These are phyloP conservation scores for Pagrus major DNA, from an alignment of 2,113 vertebrate species.

Conservation along the genomic window DNA sequence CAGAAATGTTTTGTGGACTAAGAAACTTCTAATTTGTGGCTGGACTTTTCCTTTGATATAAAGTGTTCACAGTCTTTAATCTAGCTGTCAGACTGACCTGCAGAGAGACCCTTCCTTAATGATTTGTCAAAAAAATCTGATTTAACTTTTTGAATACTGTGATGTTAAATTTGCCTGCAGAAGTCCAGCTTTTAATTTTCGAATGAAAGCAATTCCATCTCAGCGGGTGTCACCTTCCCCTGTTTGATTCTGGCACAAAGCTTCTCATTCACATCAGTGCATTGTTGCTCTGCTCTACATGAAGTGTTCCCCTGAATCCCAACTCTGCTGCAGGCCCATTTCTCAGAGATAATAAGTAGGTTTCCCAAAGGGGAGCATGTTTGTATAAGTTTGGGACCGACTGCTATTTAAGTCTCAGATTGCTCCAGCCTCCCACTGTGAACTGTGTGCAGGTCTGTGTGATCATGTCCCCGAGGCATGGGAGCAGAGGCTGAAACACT, in stretches of 20 bases:
- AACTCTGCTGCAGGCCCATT: constrained; percentile 32
- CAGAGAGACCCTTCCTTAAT: neutral
- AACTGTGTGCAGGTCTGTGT: constrained; percentile 42
- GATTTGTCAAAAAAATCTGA: neutral
- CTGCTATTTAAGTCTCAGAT: constrained; percentile 68
- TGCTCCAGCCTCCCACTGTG: constrained; percentile 54
- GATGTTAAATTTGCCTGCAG: neutral
- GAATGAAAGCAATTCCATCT: neutral
- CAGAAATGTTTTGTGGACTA: too few relatives aligned
- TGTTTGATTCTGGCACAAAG: neutral
- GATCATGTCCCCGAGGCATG: constrained; percentile 24
- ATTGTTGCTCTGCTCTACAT: constrained; percentile 24
- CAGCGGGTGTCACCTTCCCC: neutral
- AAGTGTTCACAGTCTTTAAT: neutral
- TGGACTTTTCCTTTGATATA: too few relatives aligned
- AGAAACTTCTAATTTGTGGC: too few relatives aligned
- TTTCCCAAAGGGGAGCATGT: constrained; percentile 60
- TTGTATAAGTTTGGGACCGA: constrained; percentile 59
- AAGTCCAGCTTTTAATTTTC: neutral
- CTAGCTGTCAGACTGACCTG: neutral
- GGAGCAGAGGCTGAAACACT: constrained; percentile 5
- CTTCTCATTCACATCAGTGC: constrained; percentile 1
- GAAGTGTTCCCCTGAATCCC: constrained; percentile 18
- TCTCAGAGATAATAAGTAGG: constrained; percentile 75
- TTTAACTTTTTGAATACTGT: neutral